Evolutionary conservation across 1,140 invertebrate genomes (phyloP).

Genomic region (Drosophila dunni): DNA sequence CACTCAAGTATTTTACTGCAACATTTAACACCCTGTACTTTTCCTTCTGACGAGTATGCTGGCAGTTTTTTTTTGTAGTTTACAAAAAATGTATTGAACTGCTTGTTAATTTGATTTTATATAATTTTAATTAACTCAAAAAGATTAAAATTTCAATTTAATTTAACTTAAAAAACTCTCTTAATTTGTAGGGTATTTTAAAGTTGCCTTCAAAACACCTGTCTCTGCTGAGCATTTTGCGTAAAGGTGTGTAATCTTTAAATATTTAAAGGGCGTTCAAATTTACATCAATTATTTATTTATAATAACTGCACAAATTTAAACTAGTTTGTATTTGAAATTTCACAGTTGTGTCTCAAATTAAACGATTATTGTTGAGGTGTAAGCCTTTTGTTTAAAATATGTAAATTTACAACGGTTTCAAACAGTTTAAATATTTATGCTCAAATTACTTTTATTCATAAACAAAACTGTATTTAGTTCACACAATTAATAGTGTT

Average conservation of each 20-base stretch:
- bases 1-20: slow-evolving; percentile 43
- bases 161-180: no score
- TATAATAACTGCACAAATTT: no score
- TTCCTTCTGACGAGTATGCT: no score
- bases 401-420: background rate
- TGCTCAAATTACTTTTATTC: slow-evolving; percentile 5
- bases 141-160: no score
- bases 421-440: background rate
- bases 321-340: no score
- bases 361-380: background rate
- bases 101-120: no score
- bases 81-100: no score
- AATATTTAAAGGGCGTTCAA: background rate
- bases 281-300: no score
- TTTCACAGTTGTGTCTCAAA: background rate
- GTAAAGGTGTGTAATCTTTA: background rate
- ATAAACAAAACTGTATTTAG: slow-evolving; percentile 2
- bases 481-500: background rate
- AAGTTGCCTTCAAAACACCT: no score
- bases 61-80: background rate
- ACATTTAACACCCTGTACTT: background rate
- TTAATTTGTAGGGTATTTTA: no score
- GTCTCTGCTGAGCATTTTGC: no score
- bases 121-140: no score
- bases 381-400: background rate